Evolutionary conservation across 2,113 vertebrate genomes (phyloP).

Genomic region (Cinclus mexicanus): DNA sequence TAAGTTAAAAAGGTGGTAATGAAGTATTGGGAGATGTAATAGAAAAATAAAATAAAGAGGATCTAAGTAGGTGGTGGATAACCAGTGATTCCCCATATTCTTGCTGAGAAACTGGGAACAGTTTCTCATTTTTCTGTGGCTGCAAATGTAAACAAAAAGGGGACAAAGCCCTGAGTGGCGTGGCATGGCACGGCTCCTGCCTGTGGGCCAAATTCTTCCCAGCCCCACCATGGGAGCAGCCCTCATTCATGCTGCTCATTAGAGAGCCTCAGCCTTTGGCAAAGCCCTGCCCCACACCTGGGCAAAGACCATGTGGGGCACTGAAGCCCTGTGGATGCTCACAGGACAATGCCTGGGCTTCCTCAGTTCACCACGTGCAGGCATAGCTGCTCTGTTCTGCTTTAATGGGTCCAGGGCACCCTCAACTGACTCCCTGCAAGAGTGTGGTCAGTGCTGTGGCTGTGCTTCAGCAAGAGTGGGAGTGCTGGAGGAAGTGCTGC

Average conservation of each 20-base stretch:
- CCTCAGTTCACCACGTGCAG: background rate
- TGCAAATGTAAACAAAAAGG: background rate
- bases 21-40: background rate
- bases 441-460: background rate
- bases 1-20: background rate
- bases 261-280: background rate
- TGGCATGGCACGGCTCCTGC: background rate
- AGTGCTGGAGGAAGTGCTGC: background rate
- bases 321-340: background rate
- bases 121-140: background rate
- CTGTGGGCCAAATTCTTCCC: background rate
- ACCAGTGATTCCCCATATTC: background rate
- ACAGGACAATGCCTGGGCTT: background rate
- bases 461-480: background rate
- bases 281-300: background rate
- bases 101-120: background rate
- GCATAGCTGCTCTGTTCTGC: background rate
- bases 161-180: background rate
- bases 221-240: background rate
- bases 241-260: background rate
- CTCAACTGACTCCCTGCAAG: background rate
- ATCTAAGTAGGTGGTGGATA: background rate
- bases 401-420: background rate
- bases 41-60: slow-evolving; percentile 8
- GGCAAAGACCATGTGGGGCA: background rate